Percentiles rank a stretch among this genome's conserved stretches.
Conservation (phyloP, 2,797 vertebrate species). For the Octomys mimax region DNA sequence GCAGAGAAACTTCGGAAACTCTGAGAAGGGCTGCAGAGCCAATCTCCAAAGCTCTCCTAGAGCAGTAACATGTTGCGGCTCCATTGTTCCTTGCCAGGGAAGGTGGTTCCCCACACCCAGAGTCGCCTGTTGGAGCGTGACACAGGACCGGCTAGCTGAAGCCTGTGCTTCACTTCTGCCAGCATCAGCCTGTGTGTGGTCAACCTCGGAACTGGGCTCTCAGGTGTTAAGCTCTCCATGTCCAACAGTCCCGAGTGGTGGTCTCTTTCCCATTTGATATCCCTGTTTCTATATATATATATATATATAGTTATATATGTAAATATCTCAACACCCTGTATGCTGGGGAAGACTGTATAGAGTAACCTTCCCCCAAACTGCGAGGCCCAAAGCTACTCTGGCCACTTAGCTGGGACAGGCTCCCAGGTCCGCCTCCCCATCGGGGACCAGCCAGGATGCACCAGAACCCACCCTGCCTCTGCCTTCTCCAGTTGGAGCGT, state of each 20-base stretch:
- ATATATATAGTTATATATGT: slow-evolving; percentile 80
- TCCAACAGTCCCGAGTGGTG: background rate
- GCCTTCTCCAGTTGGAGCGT: slow-evolving; percentile 40
- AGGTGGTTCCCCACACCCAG: slow-evolving; percentile 52
- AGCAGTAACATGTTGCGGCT: slow-evolving; percentile 63
- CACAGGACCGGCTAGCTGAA: slow-evolving; percentile 52
- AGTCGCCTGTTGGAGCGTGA: background rate
- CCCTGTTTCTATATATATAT: slow-evolving; percentile 33
- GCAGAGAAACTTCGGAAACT: background rate
- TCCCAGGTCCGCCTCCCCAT: background rate
- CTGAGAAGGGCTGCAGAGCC: slow-evolving; percentile 38
- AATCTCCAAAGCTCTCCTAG: slow-evolving; percentile 60
- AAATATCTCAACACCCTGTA: slow-evolving; percentile 79
- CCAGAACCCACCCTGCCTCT: slow-evolving; percentile 19
- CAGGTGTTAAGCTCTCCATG: slow-evolving; percentile 60
- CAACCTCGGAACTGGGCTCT: slow-evolving; percentile 58
- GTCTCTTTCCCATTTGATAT: slow-evolving; percentile 31
- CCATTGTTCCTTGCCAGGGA: slow-evolving; percentile 17
- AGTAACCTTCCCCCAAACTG: slow-evolving; percentile 78
- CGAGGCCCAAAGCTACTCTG: slow-evolving; percentile 68
- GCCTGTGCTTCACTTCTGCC: slow-evolving; percentile 25
- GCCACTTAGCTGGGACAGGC: background rate
- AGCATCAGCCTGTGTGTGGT: slow-evolving; percentile 39
- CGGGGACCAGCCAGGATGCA: background rate
- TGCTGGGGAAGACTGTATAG: slow-evolving; percentile 72